phyloP scores from a whole-genome alignment of 2,888 invertebrate genomes.

The Pediacus dermestoides region DNA sequence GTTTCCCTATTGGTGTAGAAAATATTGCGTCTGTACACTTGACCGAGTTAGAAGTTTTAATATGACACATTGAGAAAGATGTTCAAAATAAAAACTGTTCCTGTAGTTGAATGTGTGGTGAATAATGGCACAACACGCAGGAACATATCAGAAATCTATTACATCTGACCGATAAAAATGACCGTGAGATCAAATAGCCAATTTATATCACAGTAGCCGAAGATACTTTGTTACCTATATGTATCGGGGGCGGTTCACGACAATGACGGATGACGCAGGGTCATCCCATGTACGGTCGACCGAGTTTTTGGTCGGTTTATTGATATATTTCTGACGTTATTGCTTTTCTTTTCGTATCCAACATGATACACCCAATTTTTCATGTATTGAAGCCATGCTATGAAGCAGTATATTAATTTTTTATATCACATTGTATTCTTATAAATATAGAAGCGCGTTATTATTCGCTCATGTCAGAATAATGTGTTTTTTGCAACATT shows the following conservation, averaged over 20 bases:
- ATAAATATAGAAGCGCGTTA: too few species aligned
- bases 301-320: conserved; percentile 33
- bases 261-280: conserved; percentile 37
- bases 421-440: conserved; percentile 9
- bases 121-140: conserved; percentile 34
- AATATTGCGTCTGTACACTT: too few species aligned
- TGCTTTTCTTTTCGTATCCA: conserved; percentile 32
- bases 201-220: conserved; percentile 36
- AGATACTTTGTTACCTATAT: conserved; percentile 41
- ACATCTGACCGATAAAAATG: conserved; percentile 40
- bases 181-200: conserved; percentile 40
- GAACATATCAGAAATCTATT: conserved; percentile 40
- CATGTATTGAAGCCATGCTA: conserved; percentile 23
- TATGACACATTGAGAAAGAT: conserved; percentile 24
- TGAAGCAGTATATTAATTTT: conserved; percentile 22
- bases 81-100: conserved; percentile 21
- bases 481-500: too few species aligned
- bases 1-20: too few species aligned
- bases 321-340: conserved; percentile 35
- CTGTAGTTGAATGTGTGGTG: conserved; percentile 29
- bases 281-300: conserved; percentile 30
- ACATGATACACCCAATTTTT: conserved; percentile 26
- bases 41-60: conserved; percentile 17
- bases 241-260: conserved; percentile 35
- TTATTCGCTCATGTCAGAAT: too few species aligned